These are phyloP conservation scores for Marcusenius ussheri DNA, from an alignment of 2,113 vertebrate species.

Conservation along the genomic window DNA sequence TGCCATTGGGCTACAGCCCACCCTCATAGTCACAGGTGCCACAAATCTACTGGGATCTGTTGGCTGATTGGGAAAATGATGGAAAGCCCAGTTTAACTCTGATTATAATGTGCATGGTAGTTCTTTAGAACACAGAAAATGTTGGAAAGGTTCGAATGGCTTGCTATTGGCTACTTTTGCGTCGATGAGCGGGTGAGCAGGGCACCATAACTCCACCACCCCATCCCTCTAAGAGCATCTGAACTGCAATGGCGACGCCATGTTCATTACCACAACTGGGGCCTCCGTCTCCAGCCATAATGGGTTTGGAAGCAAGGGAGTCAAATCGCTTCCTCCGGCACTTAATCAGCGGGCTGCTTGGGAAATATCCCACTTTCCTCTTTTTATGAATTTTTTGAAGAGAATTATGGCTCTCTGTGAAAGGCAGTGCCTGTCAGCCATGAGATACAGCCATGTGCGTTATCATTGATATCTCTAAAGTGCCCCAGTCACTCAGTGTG, in stretches of 20 bases:
- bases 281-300: conserved; percentile 25
- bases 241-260: conserved; percentile 10
- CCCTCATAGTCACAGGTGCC: neutral
- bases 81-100: neutral
- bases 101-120: neutral
- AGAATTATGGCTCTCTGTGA: conserved; percentile 37
- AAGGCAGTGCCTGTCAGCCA: conserved; percentile 37
- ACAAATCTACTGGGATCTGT: neutral
- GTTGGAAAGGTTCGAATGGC: neutral
- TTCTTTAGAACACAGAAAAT: neutral
- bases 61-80: neutral
- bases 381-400: conserved; percentile 34
- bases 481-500: conserved; percentile 30
- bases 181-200: neutral
- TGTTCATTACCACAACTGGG: conserved; percentile 9
- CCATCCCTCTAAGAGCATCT: neutral
- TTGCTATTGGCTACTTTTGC: neutral
- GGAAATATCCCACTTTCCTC: conserved; percentile 36
- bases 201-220: neutral
- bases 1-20: neutral
- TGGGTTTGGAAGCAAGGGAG: conserved; percentile 29
- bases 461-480: conserved; percentile 38
- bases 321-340: conserved; percentile 28
- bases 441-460: conserved; percentile 30
- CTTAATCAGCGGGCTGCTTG: conserved; percentile 43